phyloP scores from a whole-genome alignment of 2,797 vertebrate species.

The Ptychobarbus kaznakovi region DNA sequence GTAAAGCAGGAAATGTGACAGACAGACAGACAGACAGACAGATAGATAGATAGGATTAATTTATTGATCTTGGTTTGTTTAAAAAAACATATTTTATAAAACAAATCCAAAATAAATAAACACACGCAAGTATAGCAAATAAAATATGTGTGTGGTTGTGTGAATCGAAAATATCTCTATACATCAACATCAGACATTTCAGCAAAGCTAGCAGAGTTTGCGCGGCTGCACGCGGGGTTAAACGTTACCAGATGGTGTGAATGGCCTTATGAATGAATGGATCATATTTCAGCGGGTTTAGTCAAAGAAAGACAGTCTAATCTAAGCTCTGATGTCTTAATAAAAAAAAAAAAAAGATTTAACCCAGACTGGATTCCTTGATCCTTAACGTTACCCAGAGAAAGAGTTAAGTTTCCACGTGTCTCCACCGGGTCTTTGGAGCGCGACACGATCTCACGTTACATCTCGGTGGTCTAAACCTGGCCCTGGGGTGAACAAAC shows the following conservation, averaged over 20 bases:
- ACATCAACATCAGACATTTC: not conserved
- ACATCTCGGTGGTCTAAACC: constrained; percentile 66
- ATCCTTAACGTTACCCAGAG: constrained; percentile 40
- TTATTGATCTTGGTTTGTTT: not conserved
- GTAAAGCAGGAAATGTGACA: not conserved
- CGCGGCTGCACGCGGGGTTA: constrained; percentile 4
- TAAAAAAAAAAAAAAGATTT: constrained; percentile 48
- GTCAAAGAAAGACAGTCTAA: constrained; percentile 38
- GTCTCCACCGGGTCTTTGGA: constrained; percentile 50
- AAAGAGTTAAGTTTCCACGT: constrained; percentile 58
- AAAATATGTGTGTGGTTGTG: not conserved
- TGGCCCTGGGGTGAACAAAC: constrained; percentile 38
- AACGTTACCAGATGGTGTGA: constrained; percentile 45
- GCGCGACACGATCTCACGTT: constrained; percentile 59
- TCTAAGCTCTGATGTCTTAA: constrained; percentile 20
- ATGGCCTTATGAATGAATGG: constrained; percentile 25
- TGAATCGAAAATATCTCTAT: not conserved
- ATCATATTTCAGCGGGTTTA: constrained; percentile 49
- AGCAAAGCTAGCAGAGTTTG: not conserved
- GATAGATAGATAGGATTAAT: not conserved
- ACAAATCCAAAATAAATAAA: not conserved
- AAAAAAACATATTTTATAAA: not conserved
- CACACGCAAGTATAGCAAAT: not conserved
- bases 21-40: no score
- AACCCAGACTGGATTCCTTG: constrained; percentile 60